Conservation (phyloP, 2,888 invertebrate genomes). For the Agonopterix alstromeriana region DNA sequence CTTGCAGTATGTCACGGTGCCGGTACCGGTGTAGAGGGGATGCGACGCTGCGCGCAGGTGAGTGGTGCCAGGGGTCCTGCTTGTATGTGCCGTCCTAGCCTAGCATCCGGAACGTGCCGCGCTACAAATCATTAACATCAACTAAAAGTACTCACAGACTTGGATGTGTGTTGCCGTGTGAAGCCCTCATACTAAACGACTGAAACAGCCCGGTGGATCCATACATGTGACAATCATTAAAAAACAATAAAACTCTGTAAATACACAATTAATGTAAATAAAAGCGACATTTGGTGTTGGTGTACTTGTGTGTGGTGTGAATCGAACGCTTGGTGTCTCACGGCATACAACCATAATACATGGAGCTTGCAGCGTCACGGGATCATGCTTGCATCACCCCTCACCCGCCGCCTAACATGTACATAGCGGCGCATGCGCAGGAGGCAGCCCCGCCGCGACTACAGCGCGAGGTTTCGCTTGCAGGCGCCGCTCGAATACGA, state of each 20-base stretch:
- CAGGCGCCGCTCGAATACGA: constrained; percentile 69
- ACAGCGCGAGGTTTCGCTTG: constrained; percentile 39
- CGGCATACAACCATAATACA: constrained; percentile 15
- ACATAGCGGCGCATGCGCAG: constrained; percentile 16
- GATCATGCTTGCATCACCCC: constrained; percentile 11
- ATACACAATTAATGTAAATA: background rate
- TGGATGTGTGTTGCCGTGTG: background rate
- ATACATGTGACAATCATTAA: background rate
- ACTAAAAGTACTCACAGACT: background rate
- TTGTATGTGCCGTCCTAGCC: too few relatives aligned
- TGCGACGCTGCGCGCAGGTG: too few relatives aligned
- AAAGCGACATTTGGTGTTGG: constrained; percentile 11
- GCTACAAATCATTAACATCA: background rate
- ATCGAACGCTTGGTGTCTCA: constrained; percentile 24
- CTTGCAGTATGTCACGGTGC: too few relatives aligned
- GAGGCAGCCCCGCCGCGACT: constrained; percentile 11
- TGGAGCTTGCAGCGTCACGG: constrained; percentile 30
- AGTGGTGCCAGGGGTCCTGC: too few relatives aligned
- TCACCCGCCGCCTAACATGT: constrained; percentile 23
- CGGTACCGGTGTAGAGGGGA: too few relatives aligned
- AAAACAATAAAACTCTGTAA: background rate
- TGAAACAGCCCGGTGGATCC: background rate
- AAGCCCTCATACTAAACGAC: background rate
- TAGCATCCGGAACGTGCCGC: too few relatives aligned
- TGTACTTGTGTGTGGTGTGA: constrained; percentile 30